phyloP scores from a whole-genome alignment of 2,113 vertebrate species.

The Lasiurus cinereus region DNA sequence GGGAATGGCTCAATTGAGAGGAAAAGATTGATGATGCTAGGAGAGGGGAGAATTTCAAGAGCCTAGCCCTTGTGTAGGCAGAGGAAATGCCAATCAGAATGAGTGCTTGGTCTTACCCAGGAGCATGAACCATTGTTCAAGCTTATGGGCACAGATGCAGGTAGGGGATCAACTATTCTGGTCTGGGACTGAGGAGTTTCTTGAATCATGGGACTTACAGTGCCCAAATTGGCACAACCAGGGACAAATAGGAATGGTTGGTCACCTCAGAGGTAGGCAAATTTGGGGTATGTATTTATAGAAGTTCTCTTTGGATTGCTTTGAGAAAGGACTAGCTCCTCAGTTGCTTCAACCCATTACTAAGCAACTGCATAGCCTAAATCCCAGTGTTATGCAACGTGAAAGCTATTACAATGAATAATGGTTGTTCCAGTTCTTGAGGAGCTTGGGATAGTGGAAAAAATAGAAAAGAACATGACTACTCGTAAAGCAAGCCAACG shows the following conservation, averaged over 20 bases:
- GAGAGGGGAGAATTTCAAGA: background rate
- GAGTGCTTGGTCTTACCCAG: background rate
- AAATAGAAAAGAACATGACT: background rate
- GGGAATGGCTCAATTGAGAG: background rate
- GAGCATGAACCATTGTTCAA: background rate
- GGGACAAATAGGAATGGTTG: background rate
- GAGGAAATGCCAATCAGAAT: background rate
- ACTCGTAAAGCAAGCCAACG: background rate
- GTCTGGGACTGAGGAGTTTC: background rate
- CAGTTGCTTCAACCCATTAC: background rate
- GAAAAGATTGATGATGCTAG: background rate
- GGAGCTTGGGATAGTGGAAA: background rate
- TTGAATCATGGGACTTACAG: background rate
- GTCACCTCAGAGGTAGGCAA: background rate
- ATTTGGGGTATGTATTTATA: background rate
- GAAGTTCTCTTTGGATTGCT: background rate
- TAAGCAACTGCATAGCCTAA: background rate
- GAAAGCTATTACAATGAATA: background rate
- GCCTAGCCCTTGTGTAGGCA: background rate
- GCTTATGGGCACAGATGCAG: background rate
- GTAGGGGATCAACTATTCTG: too few relatives aligned
- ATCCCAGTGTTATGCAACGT: background rate
- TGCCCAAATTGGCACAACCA: background rate
- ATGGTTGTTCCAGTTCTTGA: background rate
- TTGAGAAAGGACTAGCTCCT: background rate